Conservation (phyloP, 2,888 invertebrate genomes). For the Microchrysa polita region DNA sequence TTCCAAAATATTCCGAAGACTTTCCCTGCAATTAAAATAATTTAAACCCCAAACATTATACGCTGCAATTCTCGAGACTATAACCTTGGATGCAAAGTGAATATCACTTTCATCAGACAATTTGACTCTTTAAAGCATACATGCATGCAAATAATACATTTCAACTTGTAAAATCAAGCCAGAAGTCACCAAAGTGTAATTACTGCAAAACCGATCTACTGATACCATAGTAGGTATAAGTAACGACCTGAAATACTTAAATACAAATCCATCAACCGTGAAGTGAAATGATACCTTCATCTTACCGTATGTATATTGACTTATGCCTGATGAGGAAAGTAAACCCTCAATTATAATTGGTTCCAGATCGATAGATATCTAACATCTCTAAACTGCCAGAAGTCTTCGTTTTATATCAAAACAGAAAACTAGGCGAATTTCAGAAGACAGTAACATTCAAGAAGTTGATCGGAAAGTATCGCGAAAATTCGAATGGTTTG, state of each 20-base stretch:
- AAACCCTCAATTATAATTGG: slow-evolving; percentile 40
- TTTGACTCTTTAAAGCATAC: too few relatives aligned
- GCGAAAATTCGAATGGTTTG: background rate
- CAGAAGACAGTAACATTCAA: background rate
- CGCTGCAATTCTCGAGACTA: background rate
- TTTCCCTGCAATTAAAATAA: too few relatives aligned
- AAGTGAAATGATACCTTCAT: background rate
- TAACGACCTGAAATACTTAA: background rate
- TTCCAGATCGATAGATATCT: slow-evolving; percentile 43
- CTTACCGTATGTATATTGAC: background rate
- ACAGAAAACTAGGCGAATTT: slow-evolving; percentile 4
- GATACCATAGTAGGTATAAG: background rate
- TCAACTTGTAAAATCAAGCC: background rate
- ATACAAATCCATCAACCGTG: slow-evolving; percentile 24
- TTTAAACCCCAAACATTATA: too few relatives aligned
- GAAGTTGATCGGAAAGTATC: slow-evolving; percentile 10
- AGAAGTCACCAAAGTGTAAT: background rate
- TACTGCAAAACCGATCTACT: background rate
- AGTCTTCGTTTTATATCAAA: slow-evolving; percentile 19
- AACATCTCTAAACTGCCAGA: background rate
- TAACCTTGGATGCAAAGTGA: background rate
- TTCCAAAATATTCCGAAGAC: too few relatives aligned
- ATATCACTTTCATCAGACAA: slow-evolving; percentile 27
- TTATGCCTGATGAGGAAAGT: slow-evolving; percentile 13
- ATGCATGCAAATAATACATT: too few relatives aligned